Base-by-base conservation (phyloP, 2,113 vertebrate species). In the Psilopsiagon aurifrons region DNA sequence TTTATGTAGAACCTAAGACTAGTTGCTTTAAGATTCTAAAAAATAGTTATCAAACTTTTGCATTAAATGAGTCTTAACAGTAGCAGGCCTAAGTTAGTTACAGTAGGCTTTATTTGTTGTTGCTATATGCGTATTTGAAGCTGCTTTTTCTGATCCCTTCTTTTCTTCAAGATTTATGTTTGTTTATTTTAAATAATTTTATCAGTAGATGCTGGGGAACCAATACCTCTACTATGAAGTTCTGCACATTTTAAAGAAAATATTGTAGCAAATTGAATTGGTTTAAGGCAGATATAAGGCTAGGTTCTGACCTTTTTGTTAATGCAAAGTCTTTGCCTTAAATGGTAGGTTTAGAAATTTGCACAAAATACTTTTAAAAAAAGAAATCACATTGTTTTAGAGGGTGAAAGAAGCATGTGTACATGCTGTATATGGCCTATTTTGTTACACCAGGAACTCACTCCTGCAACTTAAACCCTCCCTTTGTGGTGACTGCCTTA, bases 401-500 rank as follows among this genome's bases (percentile, higher is more conserved):
- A 98, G 97, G 98, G 98, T 98, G 98, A 97, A 98, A 95, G 90
- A 95, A 90, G 93, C 95, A 78, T 78, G 41, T 80, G 9, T 83
- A 81, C 93, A 51, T 68, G 59, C 57, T 88, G 88, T 85, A 63
- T 86, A 71, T 27, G 91, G 70, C 70, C 97, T 90, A 7, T 94
- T 95, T 90, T 74, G 62, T 96, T 46, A 86, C 59, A 95, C 78
- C 71, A 92, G 91, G 95, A 96, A 90, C 51, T 86, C 74, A 51
- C 29, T 51, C 71, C 83, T 98, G 91, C 83, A 85, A 95, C 88
- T 98, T 95, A 94, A 97, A 92, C 96, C 96, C 95, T 95, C 94
- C 94, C 33, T 59, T 95, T 98, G 98, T 98, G 98, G 98, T 98
- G 98, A 95, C 97, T 98, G 98, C 98, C 98, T 99, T 98, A 98